Evolutionary conservation across 2,797 vertebrate genomes (phyloP).

Genomic region (Onychomys torridus): DNA sequence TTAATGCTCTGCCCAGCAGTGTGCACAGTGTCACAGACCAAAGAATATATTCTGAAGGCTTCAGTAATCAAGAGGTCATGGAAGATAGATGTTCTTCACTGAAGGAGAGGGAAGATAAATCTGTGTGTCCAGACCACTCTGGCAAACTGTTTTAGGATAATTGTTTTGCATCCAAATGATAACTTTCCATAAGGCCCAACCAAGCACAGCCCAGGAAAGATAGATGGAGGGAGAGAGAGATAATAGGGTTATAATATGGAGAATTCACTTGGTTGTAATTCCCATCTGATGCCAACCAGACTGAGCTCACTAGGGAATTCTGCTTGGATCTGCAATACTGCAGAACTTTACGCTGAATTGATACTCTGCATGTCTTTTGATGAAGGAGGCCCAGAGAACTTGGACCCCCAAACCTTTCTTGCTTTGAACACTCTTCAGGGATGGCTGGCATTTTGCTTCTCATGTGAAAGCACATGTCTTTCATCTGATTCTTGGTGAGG

Average conservation of each 20-base stretch:
- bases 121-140: conserved; percentile 87
- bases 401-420: neutral
- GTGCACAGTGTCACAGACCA: conserved; percentile 89
- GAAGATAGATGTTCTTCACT: conserved; percentile 95
- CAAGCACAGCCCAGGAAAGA: conserved; percentile 85
- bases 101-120: conserved; percentile 90
- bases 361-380: neutral
- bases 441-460: conserved; percentile 29
- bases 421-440: neutral
- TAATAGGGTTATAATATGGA: conserved; percentile 84
- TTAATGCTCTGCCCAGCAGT: conserved; percentile 94
- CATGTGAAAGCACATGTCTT: neutral
- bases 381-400: neutral
- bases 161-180: conserved; percentile 89
- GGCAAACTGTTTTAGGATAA: conserved; percentile 90
- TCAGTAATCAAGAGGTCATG: conserved; percentile 92
- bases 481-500: conserved; percentile 33
- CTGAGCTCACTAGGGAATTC: conserved; percentile 80
- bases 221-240: conserved; percentile 82
- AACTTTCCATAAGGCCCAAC: conserved; percentile 87
- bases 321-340: conserved; percentile 73
- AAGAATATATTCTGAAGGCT: conserved; percentile 93
- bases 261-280: conserved; percentile 83
- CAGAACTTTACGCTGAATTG: neutral
- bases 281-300: conserved; percentile 79